phyloP scores from a whole-genome alignment of 1,140 invertebrate genomes.

The Yoshiicerus persimilis region DNA sequence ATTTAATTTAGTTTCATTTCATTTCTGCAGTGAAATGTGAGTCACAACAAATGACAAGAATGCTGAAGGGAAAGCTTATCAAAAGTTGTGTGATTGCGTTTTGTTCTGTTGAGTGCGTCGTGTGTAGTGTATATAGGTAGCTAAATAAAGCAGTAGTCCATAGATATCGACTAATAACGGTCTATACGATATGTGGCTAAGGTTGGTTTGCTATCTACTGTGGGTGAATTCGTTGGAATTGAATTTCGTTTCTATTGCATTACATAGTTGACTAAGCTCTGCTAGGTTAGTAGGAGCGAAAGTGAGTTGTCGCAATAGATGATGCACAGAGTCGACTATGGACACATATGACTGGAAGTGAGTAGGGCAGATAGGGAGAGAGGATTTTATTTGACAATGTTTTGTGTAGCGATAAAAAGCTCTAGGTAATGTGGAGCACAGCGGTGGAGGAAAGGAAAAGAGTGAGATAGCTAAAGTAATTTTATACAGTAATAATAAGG shows the following conservation, averaged over 20 bases:
- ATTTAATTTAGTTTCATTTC: not conserved
- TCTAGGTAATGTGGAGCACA: not conserved
- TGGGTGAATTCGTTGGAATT: not conserved
- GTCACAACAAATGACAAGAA: not conserved
- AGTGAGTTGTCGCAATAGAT: not conserved
- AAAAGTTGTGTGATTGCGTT: not conserved
- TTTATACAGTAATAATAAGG: not conserved
- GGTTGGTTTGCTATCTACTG: not conserved
- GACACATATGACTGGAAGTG: not conserved
- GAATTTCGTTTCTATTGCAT: not conserved
- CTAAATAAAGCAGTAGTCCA: no score
- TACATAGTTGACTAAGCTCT: not conserved
- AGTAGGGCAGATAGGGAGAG: not conserved
- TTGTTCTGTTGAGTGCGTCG: not conserved
- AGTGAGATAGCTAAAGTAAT: not conserved
- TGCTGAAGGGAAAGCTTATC: not conserved
- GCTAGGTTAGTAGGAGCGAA: not conserved
- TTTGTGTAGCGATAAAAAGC: not conserved
- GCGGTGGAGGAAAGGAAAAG: not conserved
- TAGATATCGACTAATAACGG: no score
- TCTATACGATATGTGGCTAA: no score
- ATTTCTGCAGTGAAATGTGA: not conserved
- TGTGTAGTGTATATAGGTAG: no score
- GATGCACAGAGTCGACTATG: not conserved
- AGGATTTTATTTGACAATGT: not conserved